Evolutionary conservation across 2,797 vertebrate species (phyloP).

Genomic region (Pangasius sanitwongsei): DNA sequence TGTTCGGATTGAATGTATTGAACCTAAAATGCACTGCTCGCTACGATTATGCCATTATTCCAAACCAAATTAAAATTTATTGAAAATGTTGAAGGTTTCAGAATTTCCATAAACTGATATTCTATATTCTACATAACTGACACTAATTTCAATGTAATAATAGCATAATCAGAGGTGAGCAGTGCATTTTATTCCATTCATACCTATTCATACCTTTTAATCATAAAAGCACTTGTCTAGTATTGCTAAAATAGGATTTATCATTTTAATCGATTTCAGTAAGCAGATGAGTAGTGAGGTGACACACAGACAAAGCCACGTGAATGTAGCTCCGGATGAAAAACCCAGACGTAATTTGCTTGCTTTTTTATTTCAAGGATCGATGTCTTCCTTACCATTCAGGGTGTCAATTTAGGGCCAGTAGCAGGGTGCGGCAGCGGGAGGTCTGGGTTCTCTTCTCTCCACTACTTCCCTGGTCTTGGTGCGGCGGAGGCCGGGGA

Average conservation of each 20-base stretch:
- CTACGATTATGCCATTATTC: conserved; percentile 3
- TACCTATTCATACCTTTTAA: not conserved
- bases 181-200: too few species aligned
- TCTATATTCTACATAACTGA: not conserved
- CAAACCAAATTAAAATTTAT: not conserved
- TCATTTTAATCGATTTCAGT: not conserved
- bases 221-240: not conserved
- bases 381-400: not conserved
- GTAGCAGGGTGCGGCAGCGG: too few species aligned
- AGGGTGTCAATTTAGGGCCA: not conserved
- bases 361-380: not conserved
- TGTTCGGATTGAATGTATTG: not conserved
- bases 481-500: too few species aligned
- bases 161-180: not conserved
- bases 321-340: not conserved
- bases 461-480: too few species aligned
- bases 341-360: not conserved
- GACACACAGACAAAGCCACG: not conserved
- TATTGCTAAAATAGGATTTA: not conserved
- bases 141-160: not conserved
- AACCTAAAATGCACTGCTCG: not conserved
- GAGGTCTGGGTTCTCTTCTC: too few species aligned
- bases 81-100: not conserved
- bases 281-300: too few species aligned
- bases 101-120: not conserved